These are phyloP conservation scores for Cerastis leucographa DNA, from an alignment of 2,888 invertebrate species.

Conservation along the genomic window DNA sequence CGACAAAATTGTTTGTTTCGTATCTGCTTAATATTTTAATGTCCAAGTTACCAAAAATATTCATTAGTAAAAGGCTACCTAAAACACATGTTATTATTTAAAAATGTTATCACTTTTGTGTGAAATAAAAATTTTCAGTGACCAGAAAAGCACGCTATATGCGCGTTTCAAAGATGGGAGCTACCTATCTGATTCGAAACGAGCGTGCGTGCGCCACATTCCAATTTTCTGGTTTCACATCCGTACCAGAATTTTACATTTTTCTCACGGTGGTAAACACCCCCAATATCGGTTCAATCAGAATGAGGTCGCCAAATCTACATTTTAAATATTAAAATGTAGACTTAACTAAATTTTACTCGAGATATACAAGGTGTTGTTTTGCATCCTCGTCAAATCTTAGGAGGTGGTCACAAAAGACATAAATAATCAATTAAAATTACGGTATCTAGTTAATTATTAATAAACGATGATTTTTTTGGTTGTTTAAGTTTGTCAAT, in stretches of 20 bases:
- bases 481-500: too few species aligned
- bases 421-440: too few species aligned
- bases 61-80: neutral
- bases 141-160: slow-evolving; percentile 10
- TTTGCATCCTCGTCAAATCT: too few species aligned
- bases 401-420: too few species aligned
- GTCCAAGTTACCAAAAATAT: neutral
- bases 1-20: neutral
- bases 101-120: neutral
- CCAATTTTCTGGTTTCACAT: slow-evolving; percentile 26
- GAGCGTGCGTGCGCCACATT: slow-evolving; percentile 53
- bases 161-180: slow-evolving; percentile 34
- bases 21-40: neutral
- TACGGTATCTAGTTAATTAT: too few species aligned
- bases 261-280: slow-evolving; percentile 18
- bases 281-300: neutral
- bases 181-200: slow-evolving; percentile 50
- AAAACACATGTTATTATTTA: neutral
- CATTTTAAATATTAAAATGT: slow-evolving; percentile 6
- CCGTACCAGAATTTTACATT: slow-evolving; percentile 40
- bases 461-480: too few species aligned
- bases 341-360: neutral
- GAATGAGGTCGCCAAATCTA: slow-evolving; percentile 26
- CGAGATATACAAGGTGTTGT: too few species aligned
- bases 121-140: slow-evolving; percentile 5